A percentile compares a stretch with the other conserved stretches of the same genome.
Evolutionary conservation across 1,140 invertebrate species (phyloP).

Genomic region (Hyles vespertilio): DNA sequence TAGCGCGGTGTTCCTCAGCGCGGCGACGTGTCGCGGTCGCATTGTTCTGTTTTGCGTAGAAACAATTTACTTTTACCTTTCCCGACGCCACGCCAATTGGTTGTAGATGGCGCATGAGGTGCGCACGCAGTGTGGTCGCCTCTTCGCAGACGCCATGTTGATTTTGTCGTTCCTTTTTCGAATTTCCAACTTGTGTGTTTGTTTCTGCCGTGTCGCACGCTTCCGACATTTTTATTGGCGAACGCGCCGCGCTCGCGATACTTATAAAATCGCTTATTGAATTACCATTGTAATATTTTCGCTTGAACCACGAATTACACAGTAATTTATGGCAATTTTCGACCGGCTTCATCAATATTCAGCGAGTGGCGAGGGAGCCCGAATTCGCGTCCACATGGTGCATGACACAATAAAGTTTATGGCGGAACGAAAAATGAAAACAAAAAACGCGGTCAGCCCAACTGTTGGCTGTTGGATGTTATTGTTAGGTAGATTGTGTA

Average conservation of each 20-base stretch:
- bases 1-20: no score
- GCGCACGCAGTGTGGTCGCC: conserved; percentile 53
- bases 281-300: conserved; percentile 12
- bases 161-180: conserved; percentile 34
- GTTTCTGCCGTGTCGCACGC: conserved; percentile 26
- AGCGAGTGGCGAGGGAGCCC: conserved; percentile 30
- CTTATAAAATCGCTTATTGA: conserved; percentile 12
- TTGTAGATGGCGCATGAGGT: conserved; percentile 56
- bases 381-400: conserved; percentile 53
- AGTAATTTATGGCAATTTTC: background rate
- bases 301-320: background rate
- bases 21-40: background rate
- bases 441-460: conserved; percentile 47
- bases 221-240: conserved; percentile 30
- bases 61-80: conserved; percentile 58
- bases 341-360: conserved; percentile 31
- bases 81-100: conserved; percentile 61
- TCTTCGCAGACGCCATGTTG: conserved; percentile 42
- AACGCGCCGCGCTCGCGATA: conserved; percentile 10
- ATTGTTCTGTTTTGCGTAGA: conserved; percentile 35
- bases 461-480: conserved; percentile 56
- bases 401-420: conserved; percentile 55
- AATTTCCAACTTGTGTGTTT: conserved; percentile 28
- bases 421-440: conserved; percentile 46
- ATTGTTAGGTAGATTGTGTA: conserved; percentile 53